Evolutionary conservation across 2,888 invertebrate species (phyloP), one percentile per base, ranked within the genome.

Genomic region (Clostera curtula): DNA sequence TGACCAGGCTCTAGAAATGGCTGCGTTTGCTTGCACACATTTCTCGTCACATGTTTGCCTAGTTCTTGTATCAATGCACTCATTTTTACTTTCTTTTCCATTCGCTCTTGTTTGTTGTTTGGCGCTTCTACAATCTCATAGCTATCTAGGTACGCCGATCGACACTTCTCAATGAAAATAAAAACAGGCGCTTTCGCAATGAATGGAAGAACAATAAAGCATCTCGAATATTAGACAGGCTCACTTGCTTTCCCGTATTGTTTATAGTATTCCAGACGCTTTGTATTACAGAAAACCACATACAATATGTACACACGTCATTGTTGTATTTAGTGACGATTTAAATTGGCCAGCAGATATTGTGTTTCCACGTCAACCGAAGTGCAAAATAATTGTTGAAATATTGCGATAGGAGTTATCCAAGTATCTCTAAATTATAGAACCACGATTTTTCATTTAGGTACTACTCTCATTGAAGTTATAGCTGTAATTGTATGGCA

Each of bases 1-100:
- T n/a, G n/a, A n/a, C n/a, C n/a, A n/a, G n/a, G n/a, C n/a, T 68
- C 53, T 58, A 69, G 64, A 69, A 66, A 66, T 56, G 45, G 50
- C 49, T 51, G 65, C 66, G 59, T 58, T 67, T 62, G 58, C 65
- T 70, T 59, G 56, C 56, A 61, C 63, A 63, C 70, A 58, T 71
- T 69, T 68, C 73, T 72, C 64, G 44, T 16, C 62, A 63, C 70
- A 64, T 60, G 75, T 67, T 70, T 62, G 65, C 72, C 72, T 73
- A 72, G 68, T 74, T 79, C 73, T 73, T 71, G 65, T 75, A 72
- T 65, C 70, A 57, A 64, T 75, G 76, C 68, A 69, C 71, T 77
- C 74, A 80, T 79, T 82, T 80, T 83, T 83, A 82, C 83, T 83
- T 82, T 83, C 83, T 74, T 77, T 77, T 77, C 75, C 75, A 67